phyloP scores from a whole-genome alignment of 2,797 vertebrate genomes.

The Craterocephalus amniculus region DNA sequence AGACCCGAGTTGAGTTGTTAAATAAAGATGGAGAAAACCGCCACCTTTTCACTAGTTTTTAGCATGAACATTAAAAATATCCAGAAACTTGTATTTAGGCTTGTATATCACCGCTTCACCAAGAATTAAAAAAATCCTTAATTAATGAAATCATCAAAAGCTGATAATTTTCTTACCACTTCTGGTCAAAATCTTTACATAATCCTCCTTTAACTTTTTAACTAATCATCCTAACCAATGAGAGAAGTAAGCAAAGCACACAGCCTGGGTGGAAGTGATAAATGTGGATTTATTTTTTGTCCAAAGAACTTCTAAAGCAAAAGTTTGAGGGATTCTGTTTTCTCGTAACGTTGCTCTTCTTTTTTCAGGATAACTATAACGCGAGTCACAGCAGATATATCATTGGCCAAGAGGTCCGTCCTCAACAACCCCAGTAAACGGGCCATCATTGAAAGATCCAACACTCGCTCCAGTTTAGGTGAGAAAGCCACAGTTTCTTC shows the following conservation, averaged over 20 bases:
- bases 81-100: not conserved
- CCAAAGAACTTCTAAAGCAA: not conserved
- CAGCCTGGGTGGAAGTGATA: not conserved
- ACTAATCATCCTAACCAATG: not conserved
- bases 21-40: not conserved
- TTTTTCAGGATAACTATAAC: constrained; percentile 96
- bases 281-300: not conserved
- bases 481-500: not conserved
- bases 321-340: not conserved
- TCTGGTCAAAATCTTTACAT: not conserved
- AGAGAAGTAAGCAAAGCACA: not conserved
- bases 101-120: not conserved
- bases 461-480: constrained; percentile 97
- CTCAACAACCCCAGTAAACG: constrained; percentile 98
- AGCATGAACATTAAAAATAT: not conserved
- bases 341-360: not conserved
- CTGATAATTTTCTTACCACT: not conserved
- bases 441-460: constrained; percentile 96
- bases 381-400: constrained; percentile 97
- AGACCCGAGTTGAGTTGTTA: no score
- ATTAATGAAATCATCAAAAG: not conserved
- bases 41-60: not conserved
- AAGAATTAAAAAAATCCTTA: no score
- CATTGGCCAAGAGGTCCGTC: constrained; percentile 96
- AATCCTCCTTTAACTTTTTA: not conserved